phyloP scores from a whole-genome alignment of 1,140 invertebrate genomes.

The Leptopilina clavipes region DNA sequence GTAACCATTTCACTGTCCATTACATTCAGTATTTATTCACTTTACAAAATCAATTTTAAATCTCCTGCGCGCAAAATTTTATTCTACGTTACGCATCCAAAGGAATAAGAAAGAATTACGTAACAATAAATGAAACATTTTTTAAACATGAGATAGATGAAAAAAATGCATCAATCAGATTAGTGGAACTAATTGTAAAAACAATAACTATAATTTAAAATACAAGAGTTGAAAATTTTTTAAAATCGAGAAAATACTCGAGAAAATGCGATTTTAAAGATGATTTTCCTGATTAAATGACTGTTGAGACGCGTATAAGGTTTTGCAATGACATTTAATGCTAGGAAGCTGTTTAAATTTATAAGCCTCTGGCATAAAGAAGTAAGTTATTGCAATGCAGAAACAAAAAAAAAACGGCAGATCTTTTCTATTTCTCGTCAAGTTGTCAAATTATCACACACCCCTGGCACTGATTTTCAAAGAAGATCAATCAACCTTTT shows the following conservation, averaged over 20 bases:
- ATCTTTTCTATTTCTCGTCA: slow-evolving; percentile 31
- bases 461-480: slow-evolving; percentile 34
- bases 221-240: neutral
- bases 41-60: neutral
- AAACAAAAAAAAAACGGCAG: neutral
- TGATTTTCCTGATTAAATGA: slow-evolving; percentile 8
- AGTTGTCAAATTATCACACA: slow-evolving; percentile 34
- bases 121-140: too few species aligned
- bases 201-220: neutral
- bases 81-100: too few species aligned
- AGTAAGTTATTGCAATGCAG: neutral
- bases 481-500: slow-evolving; percentile 35
- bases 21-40: neutral
- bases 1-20: slow-evolving; percentile 30
- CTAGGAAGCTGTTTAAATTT: slow-evolving; percentile 25
- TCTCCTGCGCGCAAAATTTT: too few species aligned
- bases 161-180: too few species aligned
- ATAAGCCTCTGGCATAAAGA: neutral
- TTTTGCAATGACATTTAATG: slow-evolving; percentile 11
- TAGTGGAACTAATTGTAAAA: neutral
- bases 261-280: slow-evolving; percentile 24
- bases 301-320: neutral
- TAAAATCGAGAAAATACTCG: neutral
- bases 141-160: too few species aligned
- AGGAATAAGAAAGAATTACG: too few species aligned